Evolutionary conservation across 2,888 invertebrate genomes (phyloP).

Genomic region (Ormyrus rosae): DNA sequence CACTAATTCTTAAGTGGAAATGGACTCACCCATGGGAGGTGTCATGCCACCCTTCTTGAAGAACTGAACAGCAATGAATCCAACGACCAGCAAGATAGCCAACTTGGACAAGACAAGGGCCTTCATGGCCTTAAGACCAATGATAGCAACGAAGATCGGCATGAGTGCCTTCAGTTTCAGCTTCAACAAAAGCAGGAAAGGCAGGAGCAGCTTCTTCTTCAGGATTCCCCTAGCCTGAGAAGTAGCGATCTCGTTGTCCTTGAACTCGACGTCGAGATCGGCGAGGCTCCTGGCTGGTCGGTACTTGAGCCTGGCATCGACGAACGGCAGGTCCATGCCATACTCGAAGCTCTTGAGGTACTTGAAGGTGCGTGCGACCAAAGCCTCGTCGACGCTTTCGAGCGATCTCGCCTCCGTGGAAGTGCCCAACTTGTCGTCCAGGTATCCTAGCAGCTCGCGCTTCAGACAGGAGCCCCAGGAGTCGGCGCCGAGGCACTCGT

Average conservation of each 20-base stretch:
- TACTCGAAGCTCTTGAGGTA: slow-evolving; percentile 87
- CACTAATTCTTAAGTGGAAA: not conserved
- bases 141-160: slow-evolving; percentile 87
- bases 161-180: slow-evolving; percentile 89
- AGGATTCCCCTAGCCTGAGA: slow-evolving; percentile 82
- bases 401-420: slow-evolving; percentile 69
- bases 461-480: slow-evolving; percentile 85
- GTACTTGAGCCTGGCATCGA: slow-evolving; percentile 70
- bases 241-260: slow-evolving; percentile 67
- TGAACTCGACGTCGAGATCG: slow-evolving; percentile 75
- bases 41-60: slow-evolving; percentile 85
- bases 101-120: slow-evolving; percentile 90
- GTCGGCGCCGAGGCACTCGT: slow-evolving; percentile 83
- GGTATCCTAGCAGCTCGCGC: slow-evolving; percentile 85
- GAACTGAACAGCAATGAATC: slow-evolving; percentile 88
- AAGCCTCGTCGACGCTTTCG: slow-evolving; percentile 81
- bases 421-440: slow-evolving; percentile 83
- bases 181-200: slow-evolving; percentile 87
- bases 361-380: slow-evolving; percentile 84
- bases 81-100: slow-evolving; percentile 87
- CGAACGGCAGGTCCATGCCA: slow-evolving; percentile 82
- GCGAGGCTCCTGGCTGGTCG: slow-evolving; percentile 72
- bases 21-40: slow-evolving; percentile 69
- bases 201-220: slow-evolving; percentile 90
- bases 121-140: slow-evolving; percentile 89